Evolutionary conservation across 2,797 vertebrate genomes (phyloP).

Genomic region (Eupleurogrammus muticus): DNA sequence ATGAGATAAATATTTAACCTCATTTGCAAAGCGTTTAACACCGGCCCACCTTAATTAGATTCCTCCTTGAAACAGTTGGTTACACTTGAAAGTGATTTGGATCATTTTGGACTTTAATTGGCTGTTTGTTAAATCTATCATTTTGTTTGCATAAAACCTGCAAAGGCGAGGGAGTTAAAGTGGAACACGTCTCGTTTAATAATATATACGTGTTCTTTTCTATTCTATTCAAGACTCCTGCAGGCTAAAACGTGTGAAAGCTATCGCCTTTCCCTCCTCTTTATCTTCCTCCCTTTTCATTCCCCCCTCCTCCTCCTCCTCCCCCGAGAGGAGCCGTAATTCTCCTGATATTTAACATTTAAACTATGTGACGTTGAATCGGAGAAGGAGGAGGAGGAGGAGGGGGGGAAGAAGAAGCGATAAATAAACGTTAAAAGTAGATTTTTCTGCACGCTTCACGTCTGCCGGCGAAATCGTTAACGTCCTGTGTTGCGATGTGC

Average conservation of each 20-base stretch:
- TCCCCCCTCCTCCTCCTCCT: neutral
- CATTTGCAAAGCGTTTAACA: slow-evolving; percentile 56
- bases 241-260: slow-evolving; percentile 61
- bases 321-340: slow-evolving; percentile 58
- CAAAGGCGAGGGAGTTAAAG: slow-evolving; percentile 66
- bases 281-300: slow-evolving; percentile 61
- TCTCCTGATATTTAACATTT: slow-evolving; percentile 63
- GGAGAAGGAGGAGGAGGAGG: too few relatives aligned
- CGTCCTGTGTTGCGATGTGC: slow-evolving; percentile 62
- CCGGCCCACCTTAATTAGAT: slow-evolving; percentile 81
- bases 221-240: slow-evolving; percentile 50
- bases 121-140: slow-evolving; percentile 84
- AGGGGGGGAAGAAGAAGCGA: slow-evolving; percentile 5
- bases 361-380: slow-evolving; percentile 57
- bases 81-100: slow-evolving; percentile 85
- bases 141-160: slow-evolving; percentile 73
- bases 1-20: slow-evolving; percentile 54
- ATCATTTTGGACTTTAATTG: slow-evolving; percentile 85
- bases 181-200: slow-evolving; percentile 36
- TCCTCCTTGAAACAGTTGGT: slow-evolving; percentile 85
- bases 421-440: slow-evolving; percentile 63
- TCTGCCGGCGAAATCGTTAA: slow-evolving; percentile 56
- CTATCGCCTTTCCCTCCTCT: slow-evolving; percentile 55
- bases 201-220: slow-evolving; percentile 10
- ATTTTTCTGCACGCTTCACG: slow-evolving; percentile 32